Conservation (phyloP, 1,140 invertebrate species). For the Amphibalanus amphitrite region DNA sequence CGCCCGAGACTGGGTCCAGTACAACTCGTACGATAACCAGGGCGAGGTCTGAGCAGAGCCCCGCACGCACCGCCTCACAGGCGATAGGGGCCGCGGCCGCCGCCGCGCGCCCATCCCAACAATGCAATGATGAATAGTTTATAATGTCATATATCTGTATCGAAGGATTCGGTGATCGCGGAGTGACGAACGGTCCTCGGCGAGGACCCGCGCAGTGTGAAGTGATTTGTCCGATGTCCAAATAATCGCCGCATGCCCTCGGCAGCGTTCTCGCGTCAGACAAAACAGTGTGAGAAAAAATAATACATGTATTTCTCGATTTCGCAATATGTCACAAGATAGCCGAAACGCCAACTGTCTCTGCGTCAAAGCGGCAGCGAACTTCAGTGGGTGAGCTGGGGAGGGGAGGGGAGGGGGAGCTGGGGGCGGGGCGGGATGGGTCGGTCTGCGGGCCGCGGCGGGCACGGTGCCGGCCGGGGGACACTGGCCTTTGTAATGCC, state of each 20-base stretch:
- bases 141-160: no score
- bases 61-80: background rate
- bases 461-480: no score
- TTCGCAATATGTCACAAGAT: background rate
- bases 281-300: background rate
- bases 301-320: background rate
- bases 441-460: background rate
- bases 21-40: conserved; percentile 23
- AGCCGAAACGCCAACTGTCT: background rate
- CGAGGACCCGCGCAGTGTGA: no score
- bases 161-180: no score
- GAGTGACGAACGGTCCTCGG: no score
- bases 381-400: background rate
- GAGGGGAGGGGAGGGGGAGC: no score
- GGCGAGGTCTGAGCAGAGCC: conserved; percentile 19
- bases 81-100: background rate
- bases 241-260: no score
- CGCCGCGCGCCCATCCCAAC: background rate
- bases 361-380: background rate
- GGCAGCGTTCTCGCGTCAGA: background rate
- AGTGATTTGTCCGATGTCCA: no score
- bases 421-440: background rate
- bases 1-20: conserved; percentile 23
- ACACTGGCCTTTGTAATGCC: background rate
- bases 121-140: background rate